Evolutionary conservation across 2,888 invertebrate species (phyloP).

Genomic region (Drosophila nr. perissopoda): DNA sequence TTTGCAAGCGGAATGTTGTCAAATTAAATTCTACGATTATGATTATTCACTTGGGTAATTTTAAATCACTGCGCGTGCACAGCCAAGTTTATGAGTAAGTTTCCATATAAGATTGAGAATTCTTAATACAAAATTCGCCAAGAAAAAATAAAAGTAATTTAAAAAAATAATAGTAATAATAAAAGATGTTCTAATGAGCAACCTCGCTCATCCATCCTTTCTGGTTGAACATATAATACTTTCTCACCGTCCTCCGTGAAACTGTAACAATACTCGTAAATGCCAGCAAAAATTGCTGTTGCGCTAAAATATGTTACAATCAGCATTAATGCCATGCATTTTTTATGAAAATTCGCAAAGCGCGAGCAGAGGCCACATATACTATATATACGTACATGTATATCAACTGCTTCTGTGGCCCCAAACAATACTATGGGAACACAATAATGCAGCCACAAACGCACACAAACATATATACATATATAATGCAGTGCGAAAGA

Average conservation of each 20-base stretch:
- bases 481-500: conserved; percentile 28
- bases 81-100: neutral
- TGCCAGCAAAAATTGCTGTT: conserved; percentile 60
- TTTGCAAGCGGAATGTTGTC: neutral
- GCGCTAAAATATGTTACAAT: conserved; percentile 73
- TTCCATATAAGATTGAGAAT: neutral
- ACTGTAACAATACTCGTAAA: conserved; percentile 48
- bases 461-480: conserved; percentile 10
- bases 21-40: neutral
- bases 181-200: conserved; percentile 53
- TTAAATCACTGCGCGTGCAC: neutral
- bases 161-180: neutral
- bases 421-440: conserved; percentile 46
- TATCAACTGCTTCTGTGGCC: conserved; percentile 24
- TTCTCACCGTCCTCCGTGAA: neutral
- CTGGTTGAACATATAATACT: neutral
- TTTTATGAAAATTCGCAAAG: conserved; percentile 71
- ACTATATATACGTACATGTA: neutral
- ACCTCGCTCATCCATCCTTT: neutral
- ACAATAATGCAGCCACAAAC: conserved; percentile 58
- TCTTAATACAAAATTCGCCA: neutral
- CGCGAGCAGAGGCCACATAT: conserved; percentile 18
- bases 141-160: neutral
- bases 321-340: conserved; percentile 74
- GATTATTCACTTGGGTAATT: neutral